Base-by-base conservation (phyloP, 1,140 invertebrate species). In the Dysdera silvatica region DNA sequence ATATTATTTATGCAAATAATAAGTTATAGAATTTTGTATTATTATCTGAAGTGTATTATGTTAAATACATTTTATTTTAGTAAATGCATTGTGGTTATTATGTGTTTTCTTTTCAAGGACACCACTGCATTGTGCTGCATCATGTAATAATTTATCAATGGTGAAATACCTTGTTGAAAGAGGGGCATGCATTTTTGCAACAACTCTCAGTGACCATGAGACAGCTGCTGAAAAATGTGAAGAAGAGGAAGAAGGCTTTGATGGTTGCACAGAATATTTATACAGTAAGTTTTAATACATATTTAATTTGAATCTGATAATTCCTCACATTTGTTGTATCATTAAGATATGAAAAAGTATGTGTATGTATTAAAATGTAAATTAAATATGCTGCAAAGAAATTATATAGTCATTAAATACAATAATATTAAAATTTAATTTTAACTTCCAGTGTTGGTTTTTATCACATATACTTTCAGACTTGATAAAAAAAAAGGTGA, bases 121-220 rank as follows among this genome's bases (percentile, higher is more conserved):
- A 24, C 96, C 97, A 0, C 78, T 99, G 32, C 97, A 99, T 72
- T 99, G 97, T 79, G 96, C 97, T 4, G 97, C 97, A 4, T 98
- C 94, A 53, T 99, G 97, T 77, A 99, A 99, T 76, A 99, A 99
- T 78, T 80, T 98, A n/a, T 84, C 89, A 1, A 98, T 99, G 93
- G 93, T 98, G 18, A 87, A 89, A 72, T 96, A 98, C 76, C 82
- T 99, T 56, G 94, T 99, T 23, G 95, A 99, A 76, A 89, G 93
- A 74, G 97, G 97, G 54, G 96, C 96, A 49, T 98, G 95, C 75
- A 89, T 99, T 71, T 98, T 98, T 79, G 95, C 96, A 31, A 95
- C 93, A 37, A 99, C 97, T 16, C 81, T 98, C 37, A 95, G 90
- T 41, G 96, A 99, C 78, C 90, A 95, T 68, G 95, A 99, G 79